Conservation (phyloP, 30 jellyfish, hydroid and myxozoan genomes). For the Turritopsis rubra region DNA sequence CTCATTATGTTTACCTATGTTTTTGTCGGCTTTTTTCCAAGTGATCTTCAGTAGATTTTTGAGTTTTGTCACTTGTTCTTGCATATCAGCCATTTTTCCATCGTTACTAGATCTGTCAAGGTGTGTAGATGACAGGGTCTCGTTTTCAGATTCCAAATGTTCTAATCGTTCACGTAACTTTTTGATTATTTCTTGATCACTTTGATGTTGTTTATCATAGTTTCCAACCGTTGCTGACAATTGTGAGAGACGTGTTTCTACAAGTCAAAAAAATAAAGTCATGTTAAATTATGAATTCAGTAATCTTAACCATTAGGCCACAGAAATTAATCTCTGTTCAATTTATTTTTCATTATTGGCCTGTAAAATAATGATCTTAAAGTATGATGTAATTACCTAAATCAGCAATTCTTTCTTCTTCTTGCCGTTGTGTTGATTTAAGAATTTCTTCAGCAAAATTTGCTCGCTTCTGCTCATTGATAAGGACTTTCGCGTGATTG, state of each 20-base stretch:
- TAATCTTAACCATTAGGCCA: too few species aligned
- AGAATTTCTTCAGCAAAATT: slow-evolving; percentile 81
- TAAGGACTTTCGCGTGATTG: slow-evolving; percentile 46
- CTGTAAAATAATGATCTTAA: too few species aligned
- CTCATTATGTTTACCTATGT: background rate
- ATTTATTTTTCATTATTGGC: too few species aligned
- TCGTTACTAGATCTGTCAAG: slow-evolving; percentile 25
- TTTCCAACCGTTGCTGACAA: slow-evolving; percentile 69
- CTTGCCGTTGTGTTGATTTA: slow-evolving; percentile 39
- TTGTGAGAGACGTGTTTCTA: slow-evolving; percentile 63
- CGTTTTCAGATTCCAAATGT: slow-evolving; percentile 34
- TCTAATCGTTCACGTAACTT: slow-evolving; percentile 62
- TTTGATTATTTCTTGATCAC: slow-evolving; percentile 63
- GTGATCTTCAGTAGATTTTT: slow-evolving; percentile 50
- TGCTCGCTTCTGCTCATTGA: slow-evolving; percentile 65
- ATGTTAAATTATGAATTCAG: background rate
- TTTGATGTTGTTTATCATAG: slow-evolving; percentile 56
- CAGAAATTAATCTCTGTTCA: too few species aligned
- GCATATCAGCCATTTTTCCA: slow-evolving; percentile 43
- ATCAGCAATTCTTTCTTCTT: slow-evolving; percentile 77
- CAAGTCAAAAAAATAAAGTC: background rate
- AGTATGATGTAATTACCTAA: slow-evolving; percentile 37
- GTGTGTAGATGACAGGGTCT: slow-evolving; percentile 4
- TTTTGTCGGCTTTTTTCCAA: slow-evolving; percentile 25
- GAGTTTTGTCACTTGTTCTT: slow-evolving; percentile 62